Evolutionary conservation across 2,113 vertebrate genomes (phyloP).

Genomic region (Carassius carassius): DNA sequence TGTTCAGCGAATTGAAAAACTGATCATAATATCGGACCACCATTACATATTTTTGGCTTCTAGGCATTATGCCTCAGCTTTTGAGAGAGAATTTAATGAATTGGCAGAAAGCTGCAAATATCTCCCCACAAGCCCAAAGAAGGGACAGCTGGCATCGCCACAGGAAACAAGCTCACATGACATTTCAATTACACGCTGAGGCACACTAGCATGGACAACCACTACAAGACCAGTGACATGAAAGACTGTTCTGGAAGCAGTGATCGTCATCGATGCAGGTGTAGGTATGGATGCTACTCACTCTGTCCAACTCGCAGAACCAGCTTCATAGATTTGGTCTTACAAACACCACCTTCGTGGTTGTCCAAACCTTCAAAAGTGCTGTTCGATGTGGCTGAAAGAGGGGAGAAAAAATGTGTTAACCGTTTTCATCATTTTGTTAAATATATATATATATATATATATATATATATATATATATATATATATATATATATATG

Average conservation of each 20-base stretch:
- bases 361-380: slow-evolving; percentile 92
- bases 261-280: slow-evolving; percentile 25
- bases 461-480: background rate
- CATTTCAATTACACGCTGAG: slow-evolving; percentile 75
- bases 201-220: slow-evolving; percentile 29
- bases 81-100: slow-evolving; percentile 53
- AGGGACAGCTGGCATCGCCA: slow-evolving; percentile 80
- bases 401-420: background rate
- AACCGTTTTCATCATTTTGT: background rate
- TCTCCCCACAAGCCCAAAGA: slow-evolving; percentile 40
- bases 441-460: background rate
- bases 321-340: slow-evolving; percentile 97
- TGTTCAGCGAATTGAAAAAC: slow-evolving; percentile 13
- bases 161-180: slow-evolving; percentile 81
- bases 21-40: slow-evolving; percentile 20
- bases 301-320: slow-evolving; percentile 98
- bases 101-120: slow-evolving; percentile 43
- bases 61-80: slow-evolving; percentile 34
- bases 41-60: slow-evolving; percentile 24
- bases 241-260: background rate
- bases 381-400: slow-evolving; percentile 92
- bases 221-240: background rate
- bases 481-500: background rate
- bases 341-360: slow-evolving; percentile 90
- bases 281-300: slow-evolving; percentile 73